Base-by-base conservation (phyloP, 2,797 vertebrate genomes). In the Valencia hispanica region DNA sequence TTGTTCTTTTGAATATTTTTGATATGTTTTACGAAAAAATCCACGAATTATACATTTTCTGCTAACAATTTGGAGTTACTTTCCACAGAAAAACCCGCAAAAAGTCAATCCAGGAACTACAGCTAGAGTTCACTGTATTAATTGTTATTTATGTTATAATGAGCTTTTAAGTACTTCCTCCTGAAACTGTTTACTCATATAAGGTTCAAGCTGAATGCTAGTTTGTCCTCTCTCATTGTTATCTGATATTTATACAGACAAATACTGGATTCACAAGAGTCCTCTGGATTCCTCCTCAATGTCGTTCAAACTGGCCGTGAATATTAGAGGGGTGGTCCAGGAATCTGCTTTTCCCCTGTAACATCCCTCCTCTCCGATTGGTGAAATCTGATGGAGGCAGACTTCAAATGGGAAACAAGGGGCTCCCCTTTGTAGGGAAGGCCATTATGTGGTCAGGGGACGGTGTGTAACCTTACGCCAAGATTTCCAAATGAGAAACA, bases 371-470 rank as follows among this genome's bases (percentile, higher is more conserved):
- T 79, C 78, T 69, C 81, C 73, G 88, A 84, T 89, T 80, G 87
- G 82, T 80, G 79, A 88, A 91, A 92, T 88, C 86, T 92, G 89
- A 92, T 82, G 32, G 82, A 88, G 83, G 84, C 88, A 87, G 87
- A 76, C 90, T 86, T 90, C 83, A 90, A 88, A 92, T 89, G 87
- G 84, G 91, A 91, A 89, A 88, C 87, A 88, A 84, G 85, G 75
- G 80, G 81, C 87, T 94, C 90, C 91, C 91, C 75, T 71, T 83
- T 72, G 90, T 78, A 65, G 85, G 75, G 81, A 79, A 91, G 88
- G 86, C 87, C 92, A 92, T 94, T 91, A 91, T 85, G 84, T 85
- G 79, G 84, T 84, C 55, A 59, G 55, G 27, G 27, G 27, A 59
- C 84, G 86, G 88, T 89, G 89, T 90, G 87, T 85, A 80, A 84